Evolutionary conservation across 92 coral and sea anemone genomes (phyloP).

Genomic region (Phenganax marumi): DNA sequence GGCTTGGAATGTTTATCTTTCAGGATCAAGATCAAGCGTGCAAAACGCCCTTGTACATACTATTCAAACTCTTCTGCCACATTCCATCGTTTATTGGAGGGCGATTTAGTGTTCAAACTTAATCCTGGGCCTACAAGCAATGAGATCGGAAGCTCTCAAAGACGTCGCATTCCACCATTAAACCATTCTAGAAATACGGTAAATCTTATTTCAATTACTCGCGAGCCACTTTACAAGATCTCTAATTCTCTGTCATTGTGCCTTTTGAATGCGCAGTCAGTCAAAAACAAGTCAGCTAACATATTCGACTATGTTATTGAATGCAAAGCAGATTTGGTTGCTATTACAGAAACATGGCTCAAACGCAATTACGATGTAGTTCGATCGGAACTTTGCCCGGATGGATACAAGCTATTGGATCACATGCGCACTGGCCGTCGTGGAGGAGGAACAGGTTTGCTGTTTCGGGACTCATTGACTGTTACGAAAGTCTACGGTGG

Average conservation of each 20-base stretch:
- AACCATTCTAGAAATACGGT: constrained; percentile 4
- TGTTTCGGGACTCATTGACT: constrained; percentile 53
- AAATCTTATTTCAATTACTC: constrained; percentile 30
- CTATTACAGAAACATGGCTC: constrained; percentile 57
- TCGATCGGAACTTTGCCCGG: constrained; percentile 57
- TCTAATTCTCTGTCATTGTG: constrained; percentile 47
- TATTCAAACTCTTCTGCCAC: constrained; percentile 40
- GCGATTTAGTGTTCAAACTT: constrained; percentile 18
- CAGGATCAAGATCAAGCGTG: constrained; percentile 35
- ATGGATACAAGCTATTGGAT: constrained; percentile 56
- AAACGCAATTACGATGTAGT: constrained; percentile 39
- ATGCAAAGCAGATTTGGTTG: constrained; percentile 55
- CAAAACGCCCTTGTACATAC: constrained; percentile 33
- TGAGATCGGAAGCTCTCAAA: constrained; percentile 21
- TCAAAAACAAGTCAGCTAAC: constrained; percentile 52
- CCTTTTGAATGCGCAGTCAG: constrained; percentile 51
- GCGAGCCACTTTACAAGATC: constrained; percentile 41
- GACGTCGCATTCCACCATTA: background rate
- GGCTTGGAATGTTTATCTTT: background rate
- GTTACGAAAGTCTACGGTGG: constrained; percentile 54
- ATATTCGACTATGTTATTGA: constrained; percentile 48
- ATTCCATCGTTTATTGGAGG: constrained; percentile 9
- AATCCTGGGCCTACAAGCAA: constrained; percentile 26
- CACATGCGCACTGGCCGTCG: constrained; percentile 50
- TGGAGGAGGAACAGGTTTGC: constrained; percentile 58